Percentiles rank a stretch among this genome's conserved stretches.
These are phyloP conservation scores for Bos javanicus DNA, from an alignment of 2,113 vertebrate species.

Conservation along the genomic window DNA sequence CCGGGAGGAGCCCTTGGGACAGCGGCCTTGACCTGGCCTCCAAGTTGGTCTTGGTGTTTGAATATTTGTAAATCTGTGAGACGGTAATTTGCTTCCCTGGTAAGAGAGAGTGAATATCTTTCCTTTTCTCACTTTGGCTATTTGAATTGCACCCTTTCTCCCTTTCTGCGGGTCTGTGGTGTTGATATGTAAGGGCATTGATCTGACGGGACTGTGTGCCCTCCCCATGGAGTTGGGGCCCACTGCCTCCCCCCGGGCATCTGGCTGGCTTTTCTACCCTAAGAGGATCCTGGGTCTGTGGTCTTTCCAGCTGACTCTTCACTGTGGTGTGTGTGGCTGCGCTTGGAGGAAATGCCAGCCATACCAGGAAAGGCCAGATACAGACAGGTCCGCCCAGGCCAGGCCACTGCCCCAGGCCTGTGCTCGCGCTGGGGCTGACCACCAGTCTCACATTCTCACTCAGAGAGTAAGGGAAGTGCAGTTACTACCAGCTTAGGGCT, in stretches of 20 bases:
- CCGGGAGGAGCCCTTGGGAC: background rate
- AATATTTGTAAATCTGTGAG: background rate
- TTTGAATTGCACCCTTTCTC: accelerated
- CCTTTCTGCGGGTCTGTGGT: accelerated
- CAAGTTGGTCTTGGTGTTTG: accelerated
- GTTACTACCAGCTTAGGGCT: accelerated
- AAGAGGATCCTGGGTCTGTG: accelerated
- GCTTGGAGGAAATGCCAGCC: background rate
- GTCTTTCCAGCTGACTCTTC: accelerated
- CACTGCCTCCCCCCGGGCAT: accelerated
- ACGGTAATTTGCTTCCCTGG: background rate
- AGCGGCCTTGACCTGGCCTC: too few relatives aligned
- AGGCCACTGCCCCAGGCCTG: accelerated
- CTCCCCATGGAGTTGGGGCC: accelerated
- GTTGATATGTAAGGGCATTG: accelerated
- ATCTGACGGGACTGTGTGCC: accelerated
- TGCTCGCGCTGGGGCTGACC: accelerated
- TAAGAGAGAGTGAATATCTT: background rate
- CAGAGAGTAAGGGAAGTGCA: accelerated
- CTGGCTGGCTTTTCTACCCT: accelerated
- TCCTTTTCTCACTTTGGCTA: accelerated
- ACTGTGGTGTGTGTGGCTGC: accelerated
- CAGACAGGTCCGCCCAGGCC: accelerated
- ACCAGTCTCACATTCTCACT: accelerated
- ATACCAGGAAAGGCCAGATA: accelerated